Percentiles rank a stretch among this genome's conserved stretches.
These are phyloP conservation scores for Rhabdophis nuchalis DNA, from an alignment of 2,797 vertebrate genomes.

Conservation along the genomic window DNA sequence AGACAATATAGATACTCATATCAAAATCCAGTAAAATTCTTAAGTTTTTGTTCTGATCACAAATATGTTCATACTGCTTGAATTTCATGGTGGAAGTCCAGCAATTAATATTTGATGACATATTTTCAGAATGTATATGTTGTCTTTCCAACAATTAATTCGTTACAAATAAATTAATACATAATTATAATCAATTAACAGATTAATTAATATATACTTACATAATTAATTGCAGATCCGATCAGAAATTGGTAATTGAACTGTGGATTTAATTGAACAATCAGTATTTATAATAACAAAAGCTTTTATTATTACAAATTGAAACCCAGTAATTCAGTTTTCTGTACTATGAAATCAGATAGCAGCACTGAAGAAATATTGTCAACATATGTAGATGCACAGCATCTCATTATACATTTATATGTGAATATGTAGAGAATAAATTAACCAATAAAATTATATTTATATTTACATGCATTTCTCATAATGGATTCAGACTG, in stretches of 20 bases:
- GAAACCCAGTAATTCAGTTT: constrained; percentile 50
- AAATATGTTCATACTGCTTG: constrained; percentile 14
- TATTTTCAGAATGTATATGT: constrained; percentile 28
- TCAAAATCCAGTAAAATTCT: constrained; percentile 10
- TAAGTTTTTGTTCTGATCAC: neutral
- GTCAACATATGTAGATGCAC: constrained; percentile 46
- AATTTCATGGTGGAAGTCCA: neutral
- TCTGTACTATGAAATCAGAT: constrained; percentile 61
- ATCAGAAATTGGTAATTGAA: constrained; percentile 69
- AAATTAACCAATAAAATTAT: constrained; percentile 44
- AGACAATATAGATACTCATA: constrained; percentile 14
- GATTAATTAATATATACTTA: constrained; percentile 55
- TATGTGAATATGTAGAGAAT: constrained; percentile 53
- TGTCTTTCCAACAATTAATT: constrained; percentile 3
- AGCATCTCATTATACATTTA: constrained; percentile 60
- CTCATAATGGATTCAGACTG: constrained; percentile 45
- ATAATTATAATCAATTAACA: constrained; percentile 46
- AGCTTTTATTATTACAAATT: constrained; percentile 65
- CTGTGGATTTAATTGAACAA: constrained; percentile 71
- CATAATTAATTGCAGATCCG: constrained; percentile 53
- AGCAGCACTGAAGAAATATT: constrained; percentile 62
- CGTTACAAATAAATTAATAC: neutral
- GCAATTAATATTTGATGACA: neutral
- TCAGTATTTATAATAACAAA: constrained; percentile 74
- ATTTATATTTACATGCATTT: constrained; percentile 53